Evolutionary conservation across 23 tunicate genomes (phyloP).

Genomic region (Botrylloides violaceus): DNA sequence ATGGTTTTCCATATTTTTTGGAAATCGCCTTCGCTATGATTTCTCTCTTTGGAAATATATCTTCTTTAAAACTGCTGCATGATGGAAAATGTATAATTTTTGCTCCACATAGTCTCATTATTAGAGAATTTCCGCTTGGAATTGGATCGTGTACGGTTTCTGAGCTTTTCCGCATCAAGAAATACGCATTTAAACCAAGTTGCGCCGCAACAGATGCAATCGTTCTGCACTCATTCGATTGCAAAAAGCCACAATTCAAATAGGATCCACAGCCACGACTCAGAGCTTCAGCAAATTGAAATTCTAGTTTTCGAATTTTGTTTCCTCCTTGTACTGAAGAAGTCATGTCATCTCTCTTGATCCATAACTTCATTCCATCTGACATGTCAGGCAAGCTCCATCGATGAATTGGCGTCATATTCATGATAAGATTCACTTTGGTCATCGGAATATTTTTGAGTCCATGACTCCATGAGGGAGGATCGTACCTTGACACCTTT

Average conservation of each 20-base stretch:
- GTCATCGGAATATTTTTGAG: not conserved
- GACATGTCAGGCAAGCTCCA: conserved; percentile 15
- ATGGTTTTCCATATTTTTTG: conserved; percentile 44
- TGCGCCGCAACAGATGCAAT: conserved; percentile 75
- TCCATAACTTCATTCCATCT: not conserved
- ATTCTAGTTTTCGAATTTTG: conserved; percentile 66
- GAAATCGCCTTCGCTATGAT: conserved; percentile 28
- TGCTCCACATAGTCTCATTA: conserved; percentile 34
- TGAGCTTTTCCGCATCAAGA: conserved; percentile 35
- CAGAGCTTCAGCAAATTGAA: conserved; percentile 74
- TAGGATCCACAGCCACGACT: conserved; percentile 39
- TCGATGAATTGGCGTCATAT: conserved; percentile 14
- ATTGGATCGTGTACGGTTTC: not conserved
- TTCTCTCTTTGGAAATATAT: conserved; percentile 41
- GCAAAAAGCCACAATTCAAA: conserved; percentile 61
- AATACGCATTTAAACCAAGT: conserved; percentile 67
- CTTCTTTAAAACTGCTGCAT: conserved; percentile 25
- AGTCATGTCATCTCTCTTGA: conserved; percentile 31
- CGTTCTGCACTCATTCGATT: conserved; percentile 84
- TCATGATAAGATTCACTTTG: not conserved
- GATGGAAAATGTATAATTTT: conserved; percentile 49
- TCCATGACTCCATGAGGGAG: conserved; percentile 9
- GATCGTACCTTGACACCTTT: not conserved
- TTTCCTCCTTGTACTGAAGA: conserved; percentile 11
- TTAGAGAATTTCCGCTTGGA: conserved; percentile 55